phyloP scores from a whole-genome alignment of 2,888 invertebrate genomes.

The Theretra japonica region DNA sequence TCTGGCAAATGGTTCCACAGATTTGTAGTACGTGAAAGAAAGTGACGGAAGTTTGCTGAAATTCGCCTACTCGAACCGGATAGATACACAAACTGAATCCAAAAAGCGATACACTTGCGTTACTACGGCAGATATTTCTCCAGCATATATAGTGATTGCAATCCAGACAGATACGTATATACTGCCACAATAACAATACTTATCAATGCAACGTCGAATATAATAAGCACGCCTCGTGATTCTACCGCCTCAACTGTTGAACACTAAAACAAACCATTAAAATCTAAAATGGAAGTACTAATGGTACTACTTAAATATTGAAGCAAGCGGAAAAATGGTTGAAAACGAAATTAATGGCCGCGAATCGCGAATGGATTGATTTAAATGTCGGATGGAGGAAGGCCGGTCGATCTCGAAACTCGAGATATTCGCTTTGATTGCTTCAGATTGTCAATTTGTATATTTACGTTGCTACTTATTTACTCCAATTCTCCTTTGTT shows the following conservation, averaged over 20 bases:
- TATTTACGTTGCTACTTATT: constrained; percentile 43
- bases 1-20: too few species aligned
- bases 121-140: too few species aligned
- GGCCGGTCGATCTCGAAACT: constrained; percentile 43
- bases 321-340: constrained; percentile 49
- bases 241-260: not conserved
- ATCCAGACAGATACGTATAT: too few species aligned
- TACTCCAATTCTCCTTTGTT: constrained; percentile 40
- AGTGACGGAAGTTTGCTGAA: too few species aligned
- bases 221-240: not conserved
- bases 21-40: too few species aligned
- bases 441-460: constrained; percentile 52
- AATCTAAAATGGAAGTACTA: constrained; percentile 41
- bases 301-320: constrained; percentile 49
- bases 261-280: constrained; percentile 12
- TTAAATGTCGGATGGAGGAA: constrained; percentile 50
- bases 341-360: constrained; percentile 52
- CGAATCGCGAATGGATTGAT: constrained; percentile 53
- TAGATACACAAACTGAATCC: too few species aligned
- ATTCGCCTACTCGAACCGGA: too few species aligned
- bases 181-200: too few species aligned
- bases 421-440: constrained; percentile 48
- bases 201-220: not conserved
- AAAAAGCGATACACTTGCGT: too few species aligned
- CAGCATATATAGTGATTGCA: too few species aligned